Evolutionary conservation across 2,113 vertebrate species (phyloP), one percentile per base, ranked within the genome.

Genomic region (Taxidea taxus): DNA sequence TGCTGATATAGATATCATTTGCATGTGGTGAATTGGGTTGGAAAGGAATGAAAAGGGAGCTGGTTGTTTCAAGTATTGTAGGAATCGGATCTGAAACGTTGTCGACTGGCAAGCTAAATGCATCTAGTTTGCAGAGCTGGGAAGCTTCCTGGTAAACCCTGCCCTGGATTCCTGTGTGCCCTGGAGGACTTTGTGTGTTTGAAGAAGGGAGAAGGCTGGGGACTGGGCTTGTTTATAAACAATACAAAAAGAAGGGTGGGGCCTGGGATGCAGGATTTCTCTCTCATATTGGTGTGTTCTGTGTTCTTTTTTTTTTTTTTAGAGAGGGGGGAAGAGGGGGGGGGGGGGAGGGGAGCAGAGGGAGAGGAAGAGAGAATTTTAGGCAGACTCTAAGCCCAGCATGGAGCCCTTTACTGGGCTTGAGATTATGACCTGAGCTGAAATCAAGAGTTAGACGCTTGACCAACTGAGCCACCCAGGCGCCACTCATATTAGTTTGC

Each of bases 1-100:
- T 84, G 25, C 88, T 77, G 87, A 92, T 82, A 51, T 6, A 91
- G 97, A 83, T 83, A 56, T 66, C 37, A 47, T 97, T 94, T 92
- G 96, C 93, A 85, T 92, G 81, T 15, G 16, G 91, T 72, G 92
- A 80, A 87, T 84, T 62, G 68, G 87, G 62, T 47, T 97, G 84
- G 95, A 94, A 96, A 81, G 27, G 78, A 75, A 70, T 90, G 90
- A 54, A 90, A 93, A 91, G 90, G 64, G 77, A 95, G 29, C 66
- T 78, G 10, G 56, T 95, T 13, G 75, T 56, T 84, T 80, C 44
- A n/a, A 74, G 84, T 68, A 12, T n/a, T 56, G 11, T 2, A 44
- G 80, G 91, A 77, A 64, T 60, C 16, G 0, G 4, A 15, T 92
- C 21, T 4, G 81, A 64, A 81, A 78, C 90, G 92, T 44, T 16